Conservation (phyloP, 2,797 vertebrate genomes). For the Phalanger gymnotis region DNA sequence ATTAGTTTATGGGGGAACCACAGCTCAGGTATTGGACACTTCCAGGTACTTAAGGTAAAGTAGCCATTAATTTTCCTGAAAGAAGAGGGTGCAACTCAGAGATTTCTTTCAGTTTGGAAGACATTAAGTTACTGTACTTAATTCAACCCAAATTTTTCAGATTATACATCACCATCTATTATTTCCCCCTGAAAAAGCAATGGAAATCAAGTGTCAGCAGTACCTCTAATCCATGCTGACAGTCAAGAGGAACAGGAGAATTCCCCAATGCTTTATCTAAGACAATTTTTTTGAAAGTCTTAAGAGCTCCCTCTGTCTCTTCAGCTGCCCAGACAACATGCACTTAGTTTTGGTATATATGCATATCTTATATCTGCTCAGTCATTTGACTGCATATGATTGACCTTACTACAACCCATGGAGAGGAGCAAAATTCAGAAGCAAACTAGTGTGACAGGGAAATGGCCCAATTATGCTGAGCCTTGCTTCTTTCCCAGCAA, state of each 20-base stretch:
- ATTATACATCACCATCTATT: background rate
- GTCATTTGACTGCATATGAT: slow-evolving; percentile 82
- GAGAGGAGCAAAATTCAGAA: slow-evolving; percentile 83
- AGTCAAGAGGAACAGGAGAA: slow-evolving; percentile 52
- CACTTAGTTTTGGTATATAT: slow-evolving; percentile 66
- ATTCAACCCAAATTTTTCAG: background rate
- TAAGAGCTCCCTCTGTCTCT: slow-evolving; percentile 54
- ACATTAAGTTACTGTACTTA: background rate
- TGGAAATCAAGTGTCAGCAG: slow-evolving; percentile 1
- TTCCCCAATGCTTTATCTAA: slow-evolving; percentile 22
- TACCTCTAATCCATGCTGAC: slow-evolving; percentile 20
- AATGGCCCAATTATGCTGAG: slow-evolving; percentile 85
- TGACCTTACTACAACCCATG: slow-evolving; percentile 80
- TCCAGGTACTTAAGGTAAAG: background rate
- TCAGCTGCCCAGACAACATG: slow-evolving; percentile 55
- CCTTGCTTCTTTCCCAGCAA: slow-evolving; percentile 78
- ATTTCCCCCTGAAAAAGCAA: slow-evolving; percentile 11
- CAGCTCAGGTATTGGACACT: background rate
- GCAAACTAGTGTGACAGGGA: slow-evolving; percentile 83
- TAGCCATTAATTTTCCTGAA: background rate
- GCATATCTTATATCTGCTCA: slow-evolving; percentile 79
- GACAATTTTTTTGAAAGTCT: slow-evolving; percentile 42
- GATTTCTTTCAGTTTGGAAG: background rate
- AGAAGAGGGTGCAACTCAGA: background rate
- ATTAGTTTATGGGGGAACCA: background rate